Conservation (phyloP, 2,888 invertebrate genomes). For the Euplexia lucipara region DNA sequence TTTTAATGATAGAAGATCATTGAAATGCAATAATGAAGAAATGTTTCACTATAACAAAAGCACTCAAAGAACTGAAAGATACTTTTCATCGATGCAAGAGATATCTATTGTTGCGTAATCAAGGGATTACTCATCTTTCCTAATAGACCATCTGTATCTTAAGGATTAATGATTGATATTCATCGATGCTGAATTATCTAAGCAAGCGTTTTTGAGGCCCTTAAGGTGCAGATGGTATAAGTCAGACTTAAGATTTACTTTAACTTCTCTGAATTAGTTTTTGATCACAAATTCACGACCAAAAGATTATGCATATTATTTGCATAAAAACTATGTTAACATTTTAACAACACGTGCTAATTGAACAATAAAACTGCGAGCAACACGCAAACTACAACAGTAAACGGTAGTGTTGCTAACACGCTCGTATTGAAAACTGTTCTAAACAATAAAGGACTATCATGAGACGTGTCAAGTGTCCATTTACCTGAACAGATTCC, state of each 20-base stretch:
- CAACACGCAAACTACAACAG: slow-evolving; percentile 27
- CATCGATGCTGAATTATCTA: too few relatives aligned
- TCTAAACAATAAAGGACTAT: slow-evolving; percentile 39
- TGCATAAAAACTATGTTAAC: slow-evolving; percentile 11
- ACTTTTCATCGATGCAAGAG: too few relatives aligned
- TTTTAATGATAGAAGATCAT: too few relatives aligned
- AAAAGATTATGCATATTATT: slow-evolving; percentile 16
- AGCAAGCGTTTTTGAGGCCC: not conserved
- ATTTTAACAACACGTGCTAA: slow-evolving; percentile 36
- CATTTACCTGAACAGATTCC: slow-evolving; percentile 44
- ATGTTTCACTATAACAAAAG: not conserved
- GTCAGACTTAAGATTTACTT: not conserved
- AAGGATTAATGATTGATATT: not conserved
- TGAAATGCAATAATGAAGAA: too few relatives aligned
- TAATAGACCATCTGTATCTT: not conserved
- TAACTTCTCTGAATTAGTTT: not conserved
- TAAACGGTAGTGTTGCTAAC: slow-evolving; percentile 18
- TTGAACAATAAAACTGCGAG: slow-evolving; percentile 14
- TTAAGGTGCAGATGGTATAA: too few relatives aligned
- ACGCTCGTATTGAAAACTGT: slow-evolving; percentile 18
- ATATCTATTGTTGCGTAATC: not conserved
- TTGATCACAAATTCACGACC: slow-evolving; percentile 8
- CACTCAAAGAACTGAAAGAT: not conserved
- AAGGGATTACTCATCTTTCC: slow-evolving; percentile 18
- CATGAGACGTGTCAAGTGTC: slow-evolving; percentile 41